Evolutionary conservation across 2,888 invertebrate genomes (phyloP), one percentile per base, ranked within the genome.

Genomic region (Perithous albicinctus): DNA sequence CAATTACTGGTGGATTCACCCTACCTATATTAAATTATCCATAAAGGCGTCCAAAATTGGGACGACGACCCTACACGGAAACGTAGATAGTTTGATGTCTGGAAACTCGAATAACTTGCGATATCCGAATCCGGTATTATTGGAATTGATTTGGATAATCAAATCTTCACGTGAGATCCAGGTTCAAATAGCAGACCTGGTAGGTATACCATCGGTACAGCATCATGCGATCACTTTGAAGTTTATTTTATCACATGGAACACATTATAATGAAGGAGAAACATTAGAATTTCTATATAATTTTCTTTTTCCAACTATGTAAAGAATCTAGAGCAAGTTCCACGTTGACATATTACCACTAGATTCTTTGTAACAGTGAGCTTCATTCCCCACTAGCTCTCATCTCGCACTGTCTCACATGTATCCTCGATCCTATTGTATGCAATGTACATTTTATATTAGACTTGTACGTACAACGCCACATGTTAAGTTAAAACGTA

Each of bases 191-290:
- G n/a, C n/a, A n/a, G n/a, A n/a, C n/a, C n/a, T n/a, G n/a, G n/a
- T 61, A 46, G 26, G 20, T 23, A 43, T 12, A 51, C 10, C 32
- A 35, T 64, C 1, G 15, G 29, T 41, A 20, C 29, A 66, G 20
- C 43, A n/a, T 56, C 26, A 4, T 29, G 29, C 26, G 35, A 54
- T 38, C 18, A 54, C 64, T 75, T 74, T 8, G 12, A 5, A 48
- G 48, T 67, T 76, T 18, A 18, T 20, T 64, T 67, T 26, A 48
- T 23, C n/a, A n/a, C n/a, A n/a, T n/a, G n/a, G n/a, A 26, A 6
- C 12, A 29, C 54, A 38, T 6, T 12, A 61, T 29, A 56, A 18
- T 18, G 15, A 48, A 4, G 12, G 12, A n/a, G n/a, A 56, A 29
- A 29, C 29, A 56, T 56, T 26, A 56, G n/a, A 29, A n/a, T n/a